Evolutionary conservation across 2,113 vertebrate species (phyloP).

Genomic region (Mus spicilegus): DNA sequence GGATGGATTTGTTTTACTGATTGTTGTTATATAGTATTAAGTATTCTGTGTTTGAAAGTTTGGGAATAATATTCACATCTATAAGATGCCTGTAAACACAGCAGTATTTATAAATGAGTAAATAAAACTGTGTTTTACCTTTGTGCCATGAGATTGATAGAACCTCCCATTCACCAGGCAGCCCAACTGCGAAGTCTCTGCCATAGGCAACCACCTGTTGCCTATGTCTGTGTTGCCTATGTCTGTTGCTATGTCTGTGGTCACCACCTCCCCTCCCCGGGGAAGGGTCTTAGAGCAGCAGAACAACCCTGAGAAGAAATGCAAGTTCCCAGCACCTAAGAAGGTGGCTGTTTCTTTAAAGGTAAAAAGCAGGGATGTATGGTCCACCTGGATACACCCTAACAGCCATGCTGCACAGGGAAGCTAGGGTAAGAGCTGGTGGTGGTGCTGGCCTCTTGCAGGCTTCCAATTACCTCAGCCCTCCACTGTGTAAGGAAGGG

Average conservation of each 20-base stretch:
- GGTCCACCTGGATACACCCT: accelerated
- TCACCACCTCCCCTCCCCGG: neutral
- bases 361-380: neutral
- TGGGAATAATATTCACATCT: constrained; percentile 88
- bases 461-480: neutral
- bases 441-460: neutral
- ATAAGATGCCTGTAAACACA: constrained; percentile 89
- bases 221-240: too few relatives aligned
- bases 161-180: neutral
- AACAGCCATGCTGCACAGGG: accelerated
- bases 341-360: too few relatives aligned
- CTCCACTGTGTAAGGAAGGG: neutral
- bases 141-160: constrained; percentile 45
- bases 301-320: neutral
- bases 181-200: neutral
- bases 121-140: constrained; percentile 87
- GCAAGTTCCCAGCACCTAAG: neutral
- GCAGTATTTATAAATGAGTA: constrained; percentile 91
- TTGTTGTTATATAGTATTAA: constrained; percentile 87
- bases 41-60: constrained; percentile 89
- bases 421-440: neutral
- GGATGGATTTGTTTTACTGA: constrained; percentile 87
- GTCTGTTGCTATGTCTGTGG: too few relatives aligned
- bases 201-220: neutral
- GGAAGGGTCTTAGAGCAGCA: neutral